Conservation (phyloP, 2,113 vertebrate genomes). For the Murina feae region DNA sequence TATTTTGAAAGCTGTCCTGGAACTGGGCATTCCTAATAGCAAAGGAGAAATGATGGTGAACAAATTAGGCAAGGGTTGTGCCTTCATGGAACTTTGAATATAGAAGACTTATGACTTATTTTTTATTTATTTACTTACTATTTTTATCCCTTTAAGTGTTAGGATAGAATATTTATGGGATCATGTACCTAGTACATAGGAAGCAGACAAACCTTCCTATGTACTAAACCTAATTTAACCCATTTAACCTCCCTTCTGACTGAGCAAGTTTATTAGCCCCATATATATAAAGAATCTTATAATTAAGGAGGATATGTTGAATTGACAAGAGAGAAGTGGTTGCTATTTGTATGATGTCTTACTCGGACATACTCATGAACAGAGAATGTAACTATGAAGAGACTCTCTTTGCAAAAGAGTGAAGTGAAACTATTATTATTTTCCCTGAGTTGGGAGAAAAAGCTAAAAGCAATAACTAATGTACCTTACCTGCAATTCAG, state of each 20-base stretch:
- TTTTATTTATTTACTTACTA: neutral
- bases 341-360: neutral
- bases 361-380: neutral
- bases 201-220: neutral
- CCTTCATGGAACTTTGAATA: neutral
- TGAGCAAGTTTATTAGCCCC: neutral
- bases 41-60: neutral
- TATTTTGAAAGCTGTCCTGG: neutral
- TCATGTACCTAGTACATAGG: neutral
- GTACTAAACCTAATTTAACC: neutral
- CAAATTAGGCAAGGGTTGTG: accelerated
- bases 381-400: neutral
- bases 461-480: neutral
- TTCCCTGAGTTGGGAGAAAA: neutral
- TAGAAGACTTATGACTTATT: no score
- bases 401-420: neutral
- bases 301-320: neutral
- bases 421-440: neutral
- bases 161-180: neutral
- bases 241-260: neutral
- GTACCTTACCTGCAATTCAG: neutral
- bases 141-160: neutral
- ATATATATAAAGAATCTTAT: neutral
- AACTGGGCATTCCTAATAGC: neutral
- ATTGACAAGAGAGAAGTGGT: neutral